Percentiles rank a stretch among this genome's conserved stretches.
Conservation (phyloP, 1,140 invertebrate genomes). For the Dreissena rostriformis region DNA sequence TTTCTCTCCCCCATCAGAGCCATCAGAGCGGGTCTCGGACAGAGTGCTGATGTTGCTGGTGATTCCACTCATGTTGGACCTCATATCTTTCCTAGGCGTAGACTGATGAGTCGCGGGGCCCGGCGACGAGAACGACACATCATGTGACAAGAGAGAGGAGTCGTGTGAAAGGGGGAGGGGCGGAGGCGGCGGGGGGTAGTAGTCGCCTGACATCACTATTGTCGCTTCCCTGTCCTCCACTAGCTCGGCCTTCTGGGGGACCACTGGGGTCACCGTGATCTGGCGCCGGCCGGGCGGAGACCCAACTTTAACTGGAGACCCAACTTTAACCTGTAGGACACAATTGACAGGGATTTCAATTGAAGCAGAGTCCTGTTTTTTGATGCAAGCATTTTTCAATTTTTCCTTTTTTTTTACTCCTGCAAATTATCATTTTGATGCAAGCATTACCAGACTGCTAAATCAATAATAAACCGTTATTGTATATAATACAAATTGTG, state of each 20-base stretch:
- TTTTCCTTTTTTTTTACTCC: no score
- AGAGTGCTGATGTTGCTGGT: slow-evolving; percentile 70
- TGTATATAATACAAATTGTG: no score
- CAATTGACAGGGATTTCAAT: no score
- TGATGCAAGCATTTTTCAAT: no score
- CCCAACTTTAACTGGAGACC: no score
- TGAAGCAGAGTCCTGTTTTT: no score
- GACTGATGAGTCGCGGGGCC: slow-evolving; percentile 28
- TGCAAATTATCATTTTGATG: no score
- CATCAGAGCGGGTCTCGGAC: slow-evolving; percentile 63
- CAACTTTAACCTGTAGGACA: no score
- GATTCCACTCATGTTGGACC: slow-evolving; percentile 35
- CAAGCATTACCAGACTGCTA: no score
- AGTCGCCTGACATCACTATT: slow-evolving; percentile 43
- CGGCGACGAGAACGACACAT: neutral
- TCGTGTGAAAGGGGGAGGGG: slow-evolving; percentile 66
- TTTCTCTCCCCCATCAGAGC: slow-evolving; percentile 67
- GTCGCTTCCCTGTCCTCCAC: slow-evolving; percentile 43
- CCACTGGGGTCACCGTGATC: neutral
- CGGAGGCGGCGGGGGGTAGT: slow-evolving; percentile 70
- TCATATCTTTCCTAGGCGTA: slow-evolving; percentile 43
- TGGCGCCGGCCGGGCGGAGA: no score
- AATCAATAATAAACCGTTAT: no score
- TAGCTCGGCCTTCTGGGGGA: slow-evolving; percentile 19
- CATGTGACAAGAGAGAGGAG: slow-evolving; percentile 5